phyloP scores from a whole-genome alignment of 64 coral and sea anemone species.

The Anthopleura sola region DNA sequence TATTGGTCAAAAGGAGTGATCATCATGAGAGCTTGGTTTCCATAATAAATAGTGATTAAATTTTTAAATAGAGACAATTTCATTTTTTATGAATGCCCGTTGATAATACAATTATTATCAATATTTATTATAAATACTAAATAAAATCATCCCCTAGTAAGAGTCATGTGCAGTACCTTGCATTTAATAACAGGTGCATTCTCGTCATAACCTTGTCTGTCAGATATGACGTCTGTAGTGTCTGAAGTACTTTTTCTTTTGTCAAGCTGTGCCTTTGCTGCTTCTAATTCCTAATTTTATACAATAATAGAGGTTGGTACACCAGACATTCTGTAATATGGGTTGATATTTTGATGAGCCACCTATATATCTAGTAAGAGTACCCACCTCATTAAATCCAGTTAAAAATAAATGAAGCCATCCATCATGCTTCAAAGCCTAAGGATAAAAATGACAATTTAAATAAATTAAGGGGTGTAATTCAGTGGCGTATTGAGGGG shows the following conservation, averaged over 20 bases:
- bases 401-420: conserved; percentile 89
- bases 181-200: conserved; percentile 62
- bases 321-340: background rate
- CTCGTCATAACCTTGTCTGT: conserved; percentile 41
- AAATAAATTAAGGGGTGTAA: no score
- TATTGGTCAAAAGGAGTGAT: background rate
- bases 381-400: conserved; percentile 71
- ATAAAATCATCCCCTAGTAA: no score
- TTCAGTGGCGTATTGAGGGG: no score
- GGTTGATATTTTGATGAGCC: no score
- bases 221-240: background rate
- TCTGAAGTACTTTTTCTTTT: conserved; percentile 33
- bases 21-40: no score
- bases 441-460: background rate
- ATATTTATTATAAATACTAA: no score
- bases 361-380: no score
- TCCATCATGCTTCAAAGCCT: conserved; percentile 74
- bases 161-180: conserved; percentile 14
- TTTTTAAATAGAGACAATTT: no score
- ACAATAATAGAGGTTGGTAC: background rate
- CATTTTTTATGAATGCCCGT: no score
- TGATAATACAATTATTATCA: no score
- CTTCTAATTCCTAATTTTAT: conserved; percentile 39
- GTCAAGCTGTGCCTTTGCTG: conserved; percentile 47
- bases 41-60: no score